Evolutionary conservation across 2,113 vertebrate genomes (phyloP).

Genomic region (Corythoichthys intestinalis): DNA sequence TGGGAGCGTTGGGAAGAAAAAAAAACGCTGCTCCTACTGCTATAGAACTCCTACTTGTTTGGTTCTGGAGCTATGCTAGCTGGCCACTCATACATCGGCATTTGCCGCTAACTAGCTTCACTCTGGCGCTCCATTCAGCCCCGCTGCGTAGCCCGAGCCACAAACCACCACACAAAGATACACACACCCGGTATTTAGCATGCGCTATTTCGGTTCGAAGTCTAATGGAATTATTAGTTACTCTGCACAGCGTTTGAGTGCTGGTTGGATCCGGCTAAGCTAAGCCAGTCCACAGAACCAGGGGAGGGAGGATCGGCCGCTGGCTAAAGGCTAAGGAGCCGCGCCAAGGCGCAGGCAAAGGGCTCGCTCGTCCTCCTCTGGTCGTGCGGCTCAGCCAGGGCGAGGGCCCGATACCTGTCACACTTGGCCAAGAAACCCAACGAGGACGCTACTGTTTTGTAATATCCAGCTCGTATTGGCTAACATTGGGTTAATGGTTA

Average conservation of each 20-base stretch:
- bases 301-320: conserved; percentile 53
- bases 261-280: conserved; percentile 42
- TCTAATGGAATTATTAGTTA: conserved; percentile 16
- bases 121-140: conserved; percentile 34
- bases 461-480: conserved; percentile 13
- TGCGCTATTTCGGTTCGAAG: conserved; percentile 20
- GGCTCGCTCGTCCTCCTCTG: conserved; percentile 54
- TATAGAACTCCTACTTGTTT: conserved; percentile 70
- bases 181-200: conserved; percentile 16
- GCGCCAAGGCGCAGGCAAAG: conserved; percentile 66
- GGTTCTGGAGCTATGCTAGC: conserved; percentile 69
- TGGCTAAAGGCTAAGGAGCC: conserved; percentile 67
- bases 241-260: conserved; percentile 5
- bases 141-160: conserved; percentile 43
- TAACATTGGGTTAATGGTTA: conserved; percentile 28
- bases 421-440: conserved; percentile 11
- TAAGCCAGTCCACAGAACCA: conserved; percentile 53
- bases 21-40: conserved; percentile 49
- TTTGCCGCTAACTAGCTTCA: conserved; percentile 64
- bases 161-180: conserved; percentile 52
- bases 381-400: conserved; percentile 55
- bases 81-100: conserved; percentile 73
- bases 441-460: neutral
- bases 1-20: neutral
- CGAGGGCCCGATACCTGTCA: conserved; percentile 41